Conservation (phyloP, 2,888 invertebrate genomes). For the Boloria euphrosyne region DNA sequence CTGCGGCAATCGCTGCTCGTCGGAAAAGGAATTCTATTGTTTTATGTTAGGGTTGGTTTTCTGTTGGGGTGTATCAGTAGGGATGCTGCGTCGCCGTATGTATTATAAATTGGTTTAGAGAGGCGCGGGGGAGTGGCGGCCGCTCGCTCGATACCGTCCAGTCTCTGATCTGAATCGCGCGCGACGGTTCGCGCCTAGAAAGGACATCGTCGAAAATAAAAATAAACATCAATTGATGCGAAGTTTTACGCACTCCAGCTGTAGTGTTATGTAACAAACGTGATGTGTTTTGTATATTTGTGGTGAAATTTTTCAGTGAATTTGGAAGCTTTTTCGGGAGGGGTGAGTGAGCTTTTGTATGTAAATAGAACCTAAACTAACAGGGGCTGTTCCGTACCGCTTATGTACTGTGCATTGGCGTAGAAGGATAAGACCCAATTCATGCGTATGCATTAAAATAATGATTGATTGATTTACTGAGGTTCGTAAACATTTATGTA, state of each 20-base stretch:
- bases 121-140: conserved; percentile 68
- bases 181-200: conserved; percentile 50
- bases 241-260: conserved; percentile 43
- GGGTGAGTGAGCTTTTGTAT: conserved; percentile 45
- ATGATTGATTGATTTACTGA: background rate
- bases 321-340: conserved; percentile 37
- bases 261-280: conserved; percentile 41
- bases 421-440: conserved; percentile 5
- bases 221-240: conserved; percentile 42
- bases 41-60: conserved; percentile 49
- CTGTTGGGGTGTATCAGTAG: conserved; percentile 48
- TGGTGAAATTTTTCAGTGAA: conserved; percentile 44
- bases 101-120: conserved; percentile 83
- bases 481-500: no score
- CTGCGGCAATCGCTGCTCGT: conserved; percentile 66
- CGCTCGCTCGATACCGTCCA: conserved; percentile 76
- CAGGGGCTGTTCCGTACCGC: conserved; percentile 28
- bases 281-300: conserved; percentile 40
- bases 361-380: conserved; percentile 34
- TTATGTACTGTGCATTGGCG: conserved; percentile 18
- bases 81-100: conserved; percentile 82
- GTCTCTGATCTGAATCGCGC: conserved; percentile 61
- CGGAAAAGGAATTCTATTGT: conserved; percentile 45
- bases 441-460: conserved; percentile 12
- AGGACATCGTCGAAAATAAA: conserved; percentile 48